These are phyloP conservation scores for Megalurothrips usitatus DNA, from an alignment of 2,888 invertebrate genomes.

Conservation along the genomic window DNA sequence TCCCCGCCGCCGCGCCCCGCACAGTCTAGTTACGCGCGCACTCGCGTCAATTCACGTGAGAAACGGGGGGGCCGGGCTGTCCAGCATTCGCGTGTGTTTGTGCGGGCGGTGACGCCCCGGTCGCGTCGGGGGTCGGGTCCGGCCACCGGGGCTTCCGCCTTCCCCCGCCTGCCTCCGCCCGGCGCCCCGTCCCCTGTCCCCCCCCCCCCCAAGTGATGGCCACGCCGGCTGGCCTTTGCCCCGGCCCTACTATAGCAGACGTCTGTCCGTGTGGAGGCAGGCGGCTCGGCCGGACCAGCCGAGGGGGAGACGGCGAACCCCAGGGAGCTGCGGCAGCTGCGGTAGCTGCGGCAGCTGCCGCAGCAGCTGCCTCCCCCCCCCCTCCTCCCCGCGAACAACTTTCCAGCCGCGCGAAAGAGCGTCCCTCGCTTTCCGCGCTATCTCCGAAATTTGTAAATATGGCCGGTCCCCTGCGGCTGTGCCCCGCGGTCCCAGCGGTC, in stretches of 20 bases:
- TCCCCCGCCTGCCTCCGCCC: not conserved
- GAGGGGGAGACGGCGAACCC: not conserved
- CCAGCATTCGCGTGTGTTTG: not conserved
- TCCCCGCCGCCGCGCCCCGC: not conserved
- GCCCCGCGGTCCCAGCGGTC: not conserved
- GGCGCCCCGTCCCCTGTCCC: not conserved
- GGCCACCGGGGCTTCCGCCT: not conserved
- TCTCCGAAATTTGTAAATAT: constrained; percentile 12
- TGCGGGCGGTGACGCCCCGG: too few species aligned
- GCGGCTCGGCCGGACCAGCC: not conserved
- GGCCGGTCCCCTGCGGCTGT: not conserved
- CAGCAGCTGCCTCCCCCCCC: not conserved
- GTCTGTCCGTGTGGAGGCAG: not conserved
- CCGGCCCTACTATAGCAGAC: constrained; percentile 4
- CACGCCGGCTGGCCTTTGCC: not conserved
- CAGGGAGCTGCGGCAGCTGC: not conserved
- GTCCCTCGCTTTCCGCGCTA: not conserved
- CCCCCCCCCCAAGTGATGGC: constrained; percentile 7
- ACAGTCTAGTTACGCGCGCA: not conserved
- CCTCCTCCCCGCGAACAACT: too few species aligned
- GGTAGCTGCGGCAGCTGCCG: not conserved
- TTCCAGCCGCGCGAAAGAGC: too few species aligned
- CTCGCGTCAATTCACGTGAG: not conserved
- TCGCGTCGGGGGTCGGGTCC: too few species aligned
- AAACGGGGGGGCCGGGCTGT: too few species aligned